A percentile compares a stretch with the other conserved stretches of the same genome.
Conservation (phyloP, 2,888 invertebrate genomes). For the Timema podura region DNA sequence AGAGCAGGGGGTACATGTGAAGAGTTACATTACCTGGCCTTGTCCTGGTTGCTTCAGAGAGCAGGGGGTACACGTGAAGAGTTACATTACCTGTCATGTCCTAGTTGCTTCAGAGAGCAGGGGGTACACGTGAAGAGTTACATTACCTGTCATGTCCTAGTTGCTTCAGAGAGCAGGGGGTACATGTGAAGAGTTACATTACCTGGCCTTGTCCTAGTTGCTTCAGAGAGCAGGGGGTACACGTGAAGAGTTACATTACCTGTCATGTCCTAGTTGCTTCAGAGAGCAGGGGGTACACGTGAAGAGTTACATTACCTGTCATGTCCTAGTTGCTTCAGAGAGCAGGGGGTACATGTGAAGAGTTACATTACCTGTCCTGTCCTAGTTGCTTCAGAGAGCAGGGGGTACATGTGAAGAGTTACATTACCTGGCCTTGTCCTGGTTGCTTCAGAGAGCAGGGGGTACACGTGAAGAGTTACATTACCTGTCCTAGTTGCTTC, state of each 20-base stretch:
- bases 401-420: background rate
- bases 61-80: background rate
- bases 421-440: constrained; percentile 82
- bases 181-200: constrained; percentile 28
- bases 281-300: constrained; percentile 41
- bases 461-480: constrained; percentile 6
- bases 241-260: constrained; percentile 45
- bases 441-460: constrained; percentile 69
- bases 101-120: constrained; percentile 70
- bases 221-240: constrained; percentile 55
- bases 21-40: constrained; percentile 65
- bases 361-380: constrained; percentile 71
- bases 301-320: constrained; percentile 60
- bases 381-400: constrained; percentile 75
- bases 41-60: constrained; percentile 85
- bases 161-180: constrained; percentile 65
- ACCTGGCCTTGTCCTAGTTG: constrained; percentile 93
- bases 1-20: too few relatives aligned
- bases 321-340: constrained; percentile 89
- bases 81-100: constrained; percentile 81
- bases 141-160: constrained; percentile 85
- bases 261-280: constrained; percentile 95
- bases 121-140: background rate
- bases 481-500: constrained; percentile 64
- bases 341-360: background rate